These are phyloP conservation scores for Lacerta bilineata DNA, from an alignment of 2,797 vertebrate species.

Conservation along the genomic window DNA sequence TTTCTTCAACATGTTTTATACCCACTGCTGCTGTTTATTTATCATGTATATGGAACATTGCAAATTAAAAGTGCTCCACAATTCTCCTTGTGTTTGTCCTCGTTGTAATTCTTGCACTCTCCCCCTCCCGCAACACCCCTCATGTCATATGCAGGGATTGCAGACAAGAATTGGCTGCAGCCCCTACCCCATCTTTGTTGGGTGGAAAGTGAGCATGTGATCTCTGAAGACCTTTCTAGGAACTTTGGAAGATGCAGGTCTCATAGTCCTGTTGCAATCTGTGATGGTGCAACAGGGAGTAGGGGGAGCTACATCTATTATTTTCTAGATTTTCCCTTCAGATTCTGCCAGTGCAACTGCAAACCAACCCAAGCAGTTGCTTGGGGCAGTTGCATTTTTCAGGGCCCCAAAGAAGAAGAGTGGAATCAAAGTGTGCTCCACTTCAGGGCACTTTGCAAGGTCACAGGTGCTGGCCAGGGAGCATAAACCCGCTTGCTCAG, in stretches of 20 bases:
- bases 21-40: conserved; percentile 26
- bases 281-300: neutral
- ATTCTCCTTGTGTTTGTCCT: neutral
- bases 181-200: neutral
- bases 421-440: neutral
- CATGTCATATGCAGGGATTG: neutral
- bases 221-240: no score
- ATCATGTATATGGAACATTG: conserved; percentile 17
- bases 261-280: neutral
- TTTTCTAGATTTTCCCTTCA: neutral
- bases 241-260: neutral
- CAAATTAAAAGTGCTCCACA: conserved; percentile 26
- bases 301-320: neutral
- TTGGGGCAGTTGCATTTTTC: neutral
- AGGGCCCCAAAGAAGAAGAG: no score
- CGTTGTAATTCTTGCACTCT: neutral
- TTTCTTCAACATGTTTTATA: neutral
- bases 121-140: neutral
- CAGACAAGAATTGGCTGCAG: neutral
- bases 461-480: no score
- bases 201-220: neutral
- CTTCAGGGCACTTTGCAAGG: neutral
- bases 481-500: no score
- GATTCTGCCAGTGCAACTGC: neutral
- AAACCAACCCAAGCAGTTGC: neutral